These are phyloP conservation scores for Clistopyga incitator DNA, from an alignment of 2,888 invertebrate genomes.

Conservation along the genomic window DNA sequence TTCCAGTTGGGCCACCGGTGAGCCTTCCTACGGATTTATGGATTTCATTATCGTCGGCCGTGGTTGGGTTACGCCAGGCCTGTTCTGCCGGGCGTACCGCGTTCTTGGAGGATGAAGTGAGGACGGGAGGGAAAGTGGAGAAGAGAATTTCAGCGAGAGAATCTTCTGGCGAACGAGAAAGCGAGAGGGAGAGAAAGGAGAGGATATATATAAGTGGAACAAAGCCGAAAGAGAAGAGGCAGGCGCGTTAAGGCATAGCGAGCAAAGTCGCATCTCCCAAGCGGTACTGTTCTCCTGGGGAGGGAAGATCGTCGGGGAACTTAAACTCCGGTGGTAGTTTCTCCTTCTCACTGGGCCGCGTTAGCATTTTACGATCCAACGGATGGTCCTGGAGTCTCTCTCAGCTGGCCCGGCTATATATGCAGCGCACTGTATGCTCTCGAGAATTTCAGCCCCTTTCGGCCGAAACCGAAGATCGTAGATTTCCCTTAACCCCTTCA, in stretches of 20 bases:
- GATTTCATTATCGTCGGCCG: conserved; percentile 88
- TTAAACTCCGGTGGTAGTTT: conserved; percentile 74
- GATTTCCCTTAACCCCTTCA: conserved; percentile 40
- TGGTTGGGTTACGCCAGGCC: conserved; percentile 85
- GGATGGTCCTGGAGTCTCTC: conserved; percentile 62
- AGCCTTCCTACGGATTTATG: conserved; percentile 88
- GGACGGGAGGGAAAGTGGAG: conserved; percentile 56
- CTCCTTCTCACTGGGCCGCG: conserved; percentile 73
- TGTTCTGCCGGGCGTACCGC: conserved; percentile 61
- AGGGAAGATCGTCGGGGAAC: conserved; percentile 77
- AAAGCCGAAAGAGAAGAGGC: conserved; percentile 33
- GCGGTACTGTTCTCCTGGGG: conserved; percentile 31
- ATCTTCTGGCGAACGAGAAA: conserved; percentile 31
- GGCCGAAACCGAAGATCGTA: conserved; percentile 53
- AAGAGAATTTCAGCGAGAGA: conserved; percentile 60
- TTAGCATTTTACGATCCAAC: conserved; percentile 83
- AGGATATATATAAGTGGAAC: conserved; percentile 25
- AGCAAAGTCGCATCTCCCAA: conserved; percentile 59
- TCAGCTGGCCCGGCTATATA: conserved; percentile 40
- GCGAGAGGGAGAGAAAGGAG: no score
- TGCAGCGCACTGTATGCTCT: conserved; percentile 12
- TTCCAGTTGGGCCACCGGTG: conserved; percentile 72
- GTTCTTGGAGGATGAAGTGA: conserved; percentile 56
- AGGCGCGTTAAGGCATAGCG: conserved; percentile 59
- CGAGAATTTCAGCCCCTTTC: conserved; percentile 65